phyloP scores from a whole-genome alignment of 2,113 vertebrate genomes.

The Mus pahari region DNA sequence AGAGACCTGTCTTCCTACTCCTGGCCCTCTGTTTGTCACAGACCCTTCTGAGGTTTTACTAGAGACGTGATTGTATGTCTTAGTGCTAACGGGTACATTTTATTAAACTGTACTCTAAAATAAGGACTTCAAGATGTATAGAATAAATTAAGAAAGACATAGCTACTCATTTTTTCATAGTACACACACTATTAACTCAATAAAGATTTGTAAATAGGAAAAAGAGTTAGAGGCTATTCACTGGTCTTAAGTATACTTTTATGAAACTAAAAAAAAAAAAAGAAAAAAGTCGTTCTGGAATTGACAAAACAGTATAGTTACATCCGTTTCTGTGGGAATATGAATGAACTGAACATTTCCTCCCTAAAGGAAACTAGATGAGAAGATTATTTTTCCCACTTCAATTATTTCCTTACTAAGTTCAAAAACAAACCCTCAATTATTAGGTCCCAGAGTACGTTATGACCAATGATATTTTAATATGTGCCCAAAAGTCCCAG shows the following conservation, averaged over 20 bases:
- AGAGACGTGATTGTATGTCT: not conserved
- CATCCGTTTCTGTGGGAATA: not conserved
- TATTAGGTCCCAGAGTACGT: conserved; percentile 52
- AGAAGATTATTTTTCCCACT: not conserved
- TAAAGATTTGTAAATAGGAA: conserved; percentile 11
- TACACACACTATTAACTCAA: not conserved
- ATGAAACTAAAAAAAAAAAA: not conserved
- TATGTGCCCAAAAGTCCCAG: not conserved
- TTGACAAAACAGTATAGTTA: not conserved
- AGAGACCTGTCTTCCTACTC: not conserved
- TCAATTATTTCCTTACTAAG: conserved; percentile 15
- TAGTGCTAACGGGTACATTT: not conserved
- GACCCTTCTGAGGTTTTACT: not conserved
- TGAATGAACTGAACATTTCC: not conserved
- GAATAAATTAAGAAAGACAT: not conserved
- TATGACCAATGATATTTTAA: conserved; percentile 33
- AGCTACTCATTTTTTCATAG: conserved; percentile 1
- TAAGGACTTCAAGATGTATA: not conserved
- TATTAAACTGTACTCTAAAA: conserved; percentile 28
- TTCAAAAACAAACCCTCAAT: conserved; percentile 25
- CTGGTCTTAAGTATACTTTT: conserved; percentile 1
- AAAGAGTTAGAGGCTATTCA: not conserved
- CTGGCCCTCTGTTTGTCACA: not conserved
- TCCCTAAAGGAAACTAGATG: conserved; percentile 37
- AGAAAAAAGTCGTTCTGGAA: not conserved